A percentile compares a stretch with the other conserved stretches of the same genome.
phyloP scores from a whole-genome alignment of 2,113 vertebrate genomes.

The Geothlypis trichas region DNA sequence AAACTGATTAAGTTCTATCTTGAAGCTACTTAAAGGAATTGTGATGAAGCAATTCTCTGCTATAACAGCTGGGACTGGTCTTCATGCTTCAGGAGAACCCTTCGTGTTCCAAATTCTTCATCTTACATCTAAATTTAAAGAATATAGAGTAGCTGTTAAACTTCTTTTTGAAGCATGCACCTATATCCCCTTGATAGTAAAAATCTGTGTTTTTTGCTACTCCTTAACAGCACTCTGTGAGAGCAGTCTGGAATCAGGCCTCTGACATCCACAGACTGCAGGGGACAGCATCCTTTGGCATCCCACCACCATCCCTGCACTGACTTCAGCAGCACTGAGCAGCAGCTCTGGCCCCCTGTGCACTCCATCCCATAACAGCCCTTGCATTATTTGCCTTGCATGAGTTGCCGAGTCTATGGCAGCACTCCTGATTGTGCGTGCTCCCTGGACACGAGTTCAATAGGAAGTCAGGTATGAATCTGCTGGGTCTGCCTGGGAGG shows the following conservation, averaged over 20 bases:
- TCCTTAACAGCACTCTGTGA: neutral
- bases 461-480: neutral
- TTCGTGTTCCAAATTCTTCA: neutral
- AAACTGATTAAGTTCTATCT: neutral
- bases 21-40: neutral
- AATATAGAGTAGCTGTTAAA: neutral
- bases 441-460: neutral
- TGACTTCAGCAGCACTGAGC: neutral
- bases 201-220: neutral
- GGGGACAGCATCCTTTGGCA: neutral
- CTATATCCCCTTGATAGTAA: neutral
- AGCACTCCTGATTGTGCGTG: rapidly evolving
- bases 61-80: neutral
- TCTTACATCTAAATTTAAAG: neutral
- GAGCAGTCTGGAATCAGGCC: neutral
- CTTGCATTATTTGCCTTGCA: neutral
- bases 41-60: neutral
- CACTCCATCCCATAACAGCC: neutral
- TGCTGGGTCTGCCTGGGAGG: neutral
- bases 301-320: neutral
- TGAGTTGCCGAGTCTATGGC: neutral
- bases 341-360: neutral
- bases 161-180: neutral
- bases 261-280: neutral
- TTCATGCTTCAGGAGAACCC: neutral